A percentile compares a stretch with the other conserved stretches of the same genome.
phyloP scores from a whole-genome alignment of 2,888 invertebrate species.

The Fragum fragum region DNA sequence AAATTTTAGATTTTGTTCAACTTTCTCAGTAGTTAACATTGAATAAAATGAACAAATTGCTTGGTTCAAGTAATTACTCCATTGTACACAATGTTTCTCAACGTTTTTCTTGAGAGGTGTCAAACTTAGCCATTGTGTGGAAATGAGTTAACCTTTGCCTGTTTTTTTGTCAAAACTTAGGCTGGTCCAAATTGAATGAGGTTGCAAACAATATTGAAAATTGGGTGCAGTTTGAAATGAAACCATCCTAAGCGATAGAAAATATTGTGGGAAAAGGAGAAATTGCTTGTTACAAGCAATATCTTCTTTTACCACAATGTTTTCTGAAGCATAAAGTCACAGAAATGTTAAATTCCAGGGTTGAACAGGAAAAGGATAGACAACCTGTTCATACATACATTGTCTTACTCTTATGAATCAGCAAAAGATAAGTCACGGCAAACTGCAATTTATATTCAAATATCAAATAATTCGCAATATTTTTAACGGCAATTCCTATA shows the following conservation, averaged over 20 bases:
- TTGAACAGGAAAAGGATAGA: no score
- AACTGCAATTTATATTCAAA: conserved; percentile 3
- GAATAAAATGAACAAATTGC: conserved; percentile 2
- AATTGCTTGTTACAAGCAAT: no score
- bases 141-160: neutral
- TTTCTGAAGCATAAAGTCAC: no score
- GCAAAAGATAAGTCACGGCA: neutral
- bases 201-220: no score
- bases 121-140: neutral
- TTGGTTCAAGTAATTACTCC: neutral
- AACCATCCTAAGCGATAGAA: no score
- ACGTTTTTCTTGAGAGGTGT: neutral
- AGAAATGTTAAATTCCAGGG: no score
- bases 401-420: neutral
- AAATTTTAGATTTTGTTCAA: no score
- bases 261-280: no score
- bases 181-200: no score
- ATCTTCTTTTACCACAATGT: no score
- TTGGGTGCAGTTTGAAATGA: no score
- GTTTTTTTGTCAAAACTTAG: no score
- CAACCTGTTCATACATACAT: neutral
- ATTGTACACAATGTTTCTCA: neutral
- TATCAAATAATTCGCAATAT: neutral
- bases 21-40: neutral
- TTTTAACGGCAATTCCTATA: neutral